phyloP scores from a whole-genome alignment of 1,140 invertebrate genomes.

The Matsumurasca onukii region DNA sequence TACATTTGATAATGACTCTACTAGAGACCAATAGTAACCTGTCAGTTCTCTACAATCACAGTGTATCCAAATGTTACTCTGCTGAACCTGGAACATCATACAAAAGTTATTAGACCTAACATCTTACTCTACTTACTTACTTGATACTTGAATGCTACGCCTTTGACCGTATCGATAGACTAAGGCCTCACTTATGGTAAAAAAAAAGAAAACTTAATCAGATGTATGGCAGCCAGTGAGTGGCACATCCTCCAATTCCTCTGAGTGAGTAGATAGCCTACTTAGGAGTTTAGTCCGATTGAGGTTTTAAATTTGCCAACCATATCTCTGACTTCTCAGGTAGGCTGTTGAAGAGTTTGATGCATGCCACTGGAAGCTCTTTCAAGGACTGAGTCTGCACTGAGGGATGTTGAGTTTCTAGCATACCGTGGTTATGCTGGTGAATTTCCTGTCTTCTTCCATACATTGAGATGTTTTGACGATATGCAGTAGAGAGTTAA shows the following conservation, averaged over 20 bases:
- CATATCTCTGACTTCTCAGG: too few relatives aligned
- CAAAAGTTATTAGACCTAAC: not conserved
- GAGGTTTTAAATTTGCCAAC: not conserved
- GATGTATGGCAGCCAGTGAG: too few relatives aligned
- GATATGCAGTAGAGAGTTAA: too few relatives aligned
- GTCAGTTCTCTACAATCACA: slow-evolving; percentile 37
- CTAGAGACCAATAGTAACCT: slow-evolving; percentile 41
- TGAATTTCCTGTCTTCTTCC: too few relatives aligned
- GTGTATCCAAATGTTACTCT: slow-evolving; percentile 41
- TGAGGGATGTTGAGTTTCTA: too few relatives aligned
- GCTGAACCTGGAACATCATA: slow-evolving; percentile 40
- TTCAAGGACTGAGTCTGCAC: too few relatives aligned
- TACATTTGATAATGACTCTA: slow-evolving; percentile 31
- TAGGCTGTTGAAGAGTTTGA: too few relatives aligned
- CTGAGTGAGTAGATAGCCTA: not conserved
- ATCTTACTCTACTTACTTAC: slow-evolving; percentile 18
- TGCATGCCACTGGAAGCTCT: too few relatives aligned
- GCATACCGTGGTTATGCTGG: too few relatives aligned
- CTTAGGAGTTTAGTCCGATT: not conserved
- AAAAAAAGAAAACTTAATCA: too few relatives aligned
- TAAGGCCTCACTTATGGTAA: not conserved
- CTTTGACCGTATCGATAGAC: not conserved
- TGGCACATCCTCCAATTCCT: not conserved
- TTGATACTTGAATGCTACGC: too few relatives aligned
- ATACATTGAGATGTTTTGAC: too few relatives aligned